A percentile compares a stretch with the other conserved stretches of the same genome.
phyloP scores from a whole-genome alignment of 2,888 invertebrate genomes.

The Elegia similella region DNA sequence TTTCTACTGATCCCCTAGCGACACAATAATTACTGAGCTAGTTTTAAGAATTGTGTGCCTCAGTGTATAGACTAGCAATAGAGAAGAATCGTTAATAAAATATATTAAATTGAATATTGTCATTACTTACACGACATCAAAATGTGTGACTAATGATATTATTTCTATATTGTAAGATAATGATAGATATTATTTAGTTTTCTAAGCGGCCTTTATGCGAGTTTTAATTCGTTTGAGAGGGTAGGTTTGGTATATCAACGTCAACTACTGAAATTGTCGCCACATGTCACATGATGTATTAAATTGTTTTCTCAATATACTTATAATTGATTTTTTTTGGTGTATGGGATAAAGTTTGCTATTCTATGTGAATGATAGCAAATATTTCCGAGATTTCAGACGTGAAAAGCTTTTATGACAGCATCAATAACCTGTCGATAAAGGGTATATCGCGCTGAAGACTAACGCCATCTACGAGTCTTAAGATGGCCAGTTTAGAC shows the following conservation, averaged over 20 bases:
- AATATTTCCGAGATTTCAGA: too few relatives aligned
- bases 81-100: constrained; percentile 44
- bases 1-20: constrained; percentile 41
- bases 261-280: constrained; percentile 10
- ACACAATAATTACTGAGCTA: constrained; percentile 42
- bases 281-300: too few relatives aligned
- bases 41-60: constrained; percentile 78
- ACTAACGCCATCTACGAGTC: too few relatives aligned
- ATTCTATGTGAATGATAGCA: too few relatives aligned
- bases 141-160: constrained; percentile 36
- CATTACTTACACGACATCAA: constrained; percentile 38
- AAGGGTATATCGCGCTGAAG: too few relatives aligned
- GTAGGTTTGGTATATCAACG: constrained; percentile 34
- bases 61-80: constrained; percentile 70
- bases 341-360: too few relatives aligned
- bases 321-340: too few relatives aligned
- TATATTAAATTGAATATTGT: constrained; percentile 39
- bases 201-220: constrained; percentile 64
- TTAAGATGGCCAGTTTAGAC: too few relatives aligned
- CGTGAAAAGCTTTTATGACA: too few relatives aligned
- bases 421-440: too few relatives aligned
- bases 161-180: constrained; percentile 31
- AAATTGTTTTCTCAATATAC: too few relatives aligned
- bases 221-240: constrained; percentile 39
- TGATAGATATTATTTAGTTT: constrained; percentile 64